Conservation (phyloP, 2,797 vertebrate genomes). For the Melanogrammus aeglefinus region DNA sequence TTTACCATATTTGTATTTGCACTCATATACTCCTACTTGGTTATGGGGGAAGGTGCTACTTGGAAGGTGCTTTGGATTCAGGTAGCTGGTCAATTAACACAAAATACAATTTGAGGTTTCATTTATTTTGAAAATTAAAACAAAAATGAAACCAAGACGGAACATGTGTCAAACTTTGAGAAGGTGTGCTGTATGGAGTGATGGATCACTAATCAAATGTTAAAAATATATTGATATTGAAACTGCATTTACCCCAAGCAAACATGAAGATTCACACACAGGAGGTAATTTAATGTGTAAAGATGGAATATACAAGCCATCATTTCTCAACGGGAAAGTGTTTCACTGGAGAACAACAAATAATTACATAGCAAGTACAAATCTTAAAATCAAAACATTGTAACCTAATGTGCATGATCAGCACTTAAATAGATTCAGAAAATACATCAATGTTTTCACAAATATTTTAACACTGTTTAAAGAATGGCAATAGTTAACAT, state of each 20-base stretch:
- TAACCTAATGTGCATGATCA: conserved; percentile 39
- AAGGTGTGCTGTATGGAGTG: conserved; percentile 52
- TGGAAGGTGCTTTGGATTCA: not conserved
- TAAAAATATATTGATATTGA: conserved; percentile 40
- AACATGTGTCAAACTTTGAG: conserved; percentile 55
- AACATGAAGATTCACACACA: conserved; percentile 51
- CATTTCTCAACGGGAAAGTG: conserved; percentile 33
- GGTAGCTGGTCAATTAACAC: not conserved
- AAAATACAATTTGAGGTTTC: conserved; percentile 48
- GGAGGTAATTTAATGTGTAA: conserved; percentile 35
- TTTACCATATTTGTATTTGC: not conserved
- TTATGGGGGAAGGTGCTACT: not conserved
- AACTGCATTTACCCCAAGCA: conserved; percentile 38
- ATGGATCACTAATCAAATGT: conserved; percentile 36
- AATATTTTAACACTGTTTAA: conserved; percentile 68
- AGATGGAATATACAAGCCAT: conserved; percentile 32
- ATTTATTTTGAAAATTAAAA: conserved; percentile 76
- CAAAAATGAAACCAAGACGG: conserved; percentile 60
- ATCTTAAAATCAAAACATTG: conserved; percentile 30
- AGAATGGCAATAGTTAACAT: conserved; percentile 36
- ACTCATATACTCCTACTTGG: not conserved
- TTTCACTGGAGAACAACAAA: conserved; percentile 27
- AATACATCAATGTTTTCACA: conserved; percentile 52
- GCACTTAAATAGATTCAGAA: conserved; percentile 57
- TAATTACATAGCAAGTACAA: conserved; percentile 17